Evolutionary conservation across 2,888 invertebrate species (phyloP), one percentile per base, ranked within the genome.

Genomic region (Mamestra brassicae): DNA sequence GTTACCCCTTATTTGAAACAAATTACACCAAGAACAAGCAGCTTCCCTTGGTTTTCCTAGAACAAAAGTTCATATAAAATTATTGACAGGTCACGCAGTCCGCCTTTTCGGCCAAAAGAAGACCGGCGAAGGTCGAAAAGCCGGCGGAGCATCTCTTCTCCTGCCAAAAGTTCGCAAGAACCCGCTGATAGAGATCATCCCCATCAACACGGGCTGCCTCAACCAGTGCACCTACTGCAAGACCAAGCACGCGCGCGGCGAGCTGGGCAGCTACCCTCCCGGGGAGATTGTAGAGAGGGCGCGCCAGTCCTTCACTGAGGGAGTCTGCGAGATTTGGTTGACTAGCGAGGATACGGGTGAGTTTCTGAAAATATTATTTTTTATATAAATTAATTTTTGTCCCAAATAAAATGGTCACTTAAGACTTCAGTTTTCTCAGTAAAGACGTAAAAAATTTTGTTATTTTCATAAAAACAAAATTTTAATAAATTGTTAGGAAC

Each of bases 171-270:
- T 99, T 17, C 97, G 99, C 68, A 98, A 98, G 90, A 99, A 99
- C 95, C 99, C 99, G 0, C 96, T 99, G 0, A 98, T 99, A 76
- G 99, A 99, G 97, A 99, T 99, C 73, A 99, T 99, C 76, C 98
- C 99, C 0, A 99, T 99, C 64, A 99, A 99, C 93, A 99, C 99
- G 0, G 99, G 99, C 0, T 99, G 99, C 89, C 96, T 99, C 4
- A 99, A 99, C 95, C 99, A 99, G 90, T 99, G 99, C 93, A 99
- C 99, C 0, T 99, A 99, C 91, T 99, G 99, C 92, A 99, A 99
- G 95, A 99, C 99, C 0, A 99, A 99, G 91, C 99, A 99, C 93
- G 99, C 99, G 0, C 95, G 99, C 67, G 99, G 99, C 0, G 99
- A 99, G 91, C 94, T 99, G n/a, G 99, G 98, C 0, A 99, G 99